These are phyloP conservation scores for Salvelinus namaycush DNA, from an alignment of 2,113 vertebrate species.

Conservation along the genomic window DNA sequence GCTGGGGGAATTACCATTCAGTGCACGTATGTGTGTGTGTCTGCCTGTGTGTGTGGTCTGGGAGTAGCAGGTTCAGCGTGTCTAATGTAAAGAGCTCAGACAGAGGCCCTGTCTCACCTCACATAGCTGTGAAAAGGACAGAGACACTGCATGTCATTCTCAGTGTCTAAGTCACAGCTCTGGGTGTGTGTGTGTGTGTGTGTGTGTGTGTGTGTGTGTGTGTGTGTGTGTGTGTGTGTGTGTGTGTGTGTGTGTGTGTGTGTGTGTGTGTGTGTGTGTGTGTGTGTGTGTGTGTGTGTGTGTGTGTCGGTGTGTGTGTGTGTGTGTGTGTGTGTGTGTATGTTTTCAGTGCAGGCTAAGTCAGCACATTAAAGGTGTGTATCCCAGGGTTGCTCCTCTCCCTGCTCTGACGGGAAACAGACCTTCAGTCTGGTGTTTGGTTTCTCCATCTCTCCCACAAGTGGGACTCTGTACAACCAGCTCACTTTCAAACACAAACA, in stretches of 20 bases:
- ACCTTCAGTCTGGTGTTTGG: conserved; percentile 45
- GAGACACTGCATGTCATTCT: conserved; percentile 51
- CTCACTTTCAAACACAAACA: conserved; percentile 48
- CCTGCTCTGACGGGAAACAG: conserved; percentile 66
- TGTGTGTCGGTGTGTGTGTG: conserved; percentile 10
- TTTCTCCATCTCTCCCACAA: conserved; percentile 45
- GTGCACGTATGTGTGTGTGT: conserved; percentile 37
- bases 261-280: conserved; percentile 18
- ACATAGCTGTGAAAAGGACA: conserved; percentile 46
- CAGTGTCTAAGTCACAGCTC: conserved; percentile 9
- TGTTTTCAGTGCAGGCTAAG: too few relatives aligned
- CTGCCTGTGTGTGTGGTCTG: conserved; percentile 61
- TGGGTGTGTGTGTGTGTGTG: conserved; percentile 23
- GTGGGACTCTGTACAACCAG: background rate
- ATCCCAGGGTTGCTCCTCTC: conserved; percentile 57
- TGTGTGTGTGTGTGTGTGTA: conserved; percentile 9
- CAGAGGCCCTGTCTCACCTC: conserved; percentile 48
- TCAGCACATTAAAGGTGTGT: conserved; percentile 68
- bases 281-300: conserved; percentile 10
- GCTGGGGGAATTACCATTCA: conserved; percentile 53
- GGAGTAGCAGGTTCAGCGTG: conserved; percentile 53
- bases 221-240: conserved; percentile 11
- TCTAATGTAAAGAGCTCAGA: conserved; percentile 61
- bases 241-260: conserved; percentile 15
- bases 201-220: conserved; percentile 27